Evolutionary conservation across 2,888 invertebrate genomes (phyloP), one percentile per base, ranked within the genome.

Genomic region (Drosophila mimetica): DNA sequence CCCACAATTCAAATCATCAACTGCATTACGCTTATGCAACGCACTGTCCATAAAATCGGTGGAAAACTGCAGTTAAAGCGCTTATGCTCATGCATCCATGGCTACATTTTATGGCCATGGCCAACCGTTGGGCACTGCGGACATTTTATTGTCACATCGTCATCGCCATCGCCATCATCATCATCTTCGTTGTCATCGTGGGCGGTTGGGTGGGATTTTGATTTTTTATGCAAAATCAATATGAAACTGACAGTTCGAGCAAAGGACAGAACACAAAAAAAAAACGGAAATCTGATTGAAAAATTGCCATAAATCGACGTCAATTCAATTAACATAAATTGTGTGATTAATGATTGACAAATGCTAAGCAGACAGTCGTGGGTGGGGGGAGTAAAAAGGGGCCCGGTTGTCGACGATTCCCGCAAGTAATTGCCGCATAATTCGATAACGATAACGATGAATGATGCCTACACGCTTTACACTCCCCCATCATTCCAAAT

Each of bases 251-350:
- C 74, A 51, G 48, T 51, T 41, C 36, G 25, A 18, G 52, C 39
- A 30, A 25, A 25, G 32, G 34, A 51, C 44, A 16, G 20, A 30
- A 14, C 28, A 25, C 20, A 9, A 25, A 30, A 32, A 28, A 20
- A 13, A 25, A 50, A 16, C 18, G 28, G 30, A 73, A 73, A 64
- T 73, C 69, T 70, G 74, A 71, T 74, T 74, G 74, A 80, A 79
- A 77, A 87, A 76, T 67, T 52, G 57, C 71, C 75, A 82, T 89
- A 87, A 84, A 88, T 88, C 70, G 86, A 57, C 79, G 71, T 79
- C 75, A 67, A 88, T 78, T 89, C 89, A 84, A 89, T 84, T 84
- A 86, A 74, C 79, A 86, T 89, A 82, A 86, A 84, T 88, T 75
- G 67, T 60, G 75, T 89, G 89, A 89, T 84, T 82, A 79, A 84